These are phyloP conservation scores for Microctonus hyperodae DNA, from an alignment of 2,888 invertebrate genomes.

Conservation along the genomic window DNA sequence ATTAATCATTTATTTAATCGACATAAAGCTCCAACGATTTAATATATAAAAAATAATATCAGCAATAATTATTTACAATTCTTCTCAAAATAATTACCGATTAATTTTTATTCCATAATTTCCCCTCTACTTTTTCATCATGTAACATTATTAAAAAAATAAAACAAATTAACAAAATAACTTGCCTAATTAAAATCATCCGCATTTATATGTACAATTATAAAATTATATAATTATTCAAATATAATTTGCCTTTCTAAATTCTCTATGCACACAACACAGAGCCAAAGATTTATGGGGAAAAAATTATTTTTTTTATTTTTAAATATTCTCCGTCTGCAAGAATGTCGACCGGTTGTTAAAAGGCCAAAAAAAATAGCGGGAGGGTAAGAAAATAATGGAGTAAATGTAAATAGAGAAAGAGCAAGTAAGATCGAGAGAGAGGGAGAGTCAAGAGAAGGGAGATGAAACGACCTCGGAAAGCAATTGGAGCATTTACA, in stretches of 20 bases:
- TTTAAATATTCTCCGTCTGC: too few species aligned
- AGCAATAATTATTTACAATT: too few species aligned
- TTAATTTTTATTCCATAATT: too few species aligned
- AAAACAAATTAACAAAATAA: too few species aligned
- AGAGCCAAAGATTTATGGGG: not conserved
- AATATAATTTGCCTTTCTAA: not conserved
- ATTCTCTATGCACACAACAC: not conserved
- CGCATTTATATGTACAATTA: not conserved
- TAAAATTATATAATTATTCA: not conserved
- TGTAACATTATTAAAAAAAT: too few species aligned
- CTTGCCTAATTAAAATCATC: too few species aligned
- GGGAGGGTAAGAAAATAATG: conserved; percentile 6
- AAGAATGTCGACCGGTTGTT: conserved; percentile 16
- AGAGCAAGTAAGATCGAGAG: conserved; percentile 2
- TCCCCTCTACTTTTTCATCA: too few species aligned
- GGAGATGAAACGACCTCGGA: conserved; percentile 25
- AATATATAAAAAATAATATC: too few species aligned
- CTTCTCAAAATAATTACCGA: too few species aligned
- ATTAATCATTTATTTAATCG: conserved; percentile 9
- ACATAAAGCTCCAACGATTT: not conserved
- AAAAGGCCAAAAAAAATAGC: not conserved
- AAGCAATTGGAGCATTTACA: conserved; percentile 38
- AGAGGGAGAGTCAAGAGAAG: conserved; percentile 13
- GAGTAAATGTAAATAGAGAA: conserved; percentile 13
- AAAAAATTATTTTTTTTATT: not conserved